These are phyloP conservation scores for Erebia ligea DNA, from an alignment of 2,888 invertebrate species.

Conservation along the genomic window DNA sequence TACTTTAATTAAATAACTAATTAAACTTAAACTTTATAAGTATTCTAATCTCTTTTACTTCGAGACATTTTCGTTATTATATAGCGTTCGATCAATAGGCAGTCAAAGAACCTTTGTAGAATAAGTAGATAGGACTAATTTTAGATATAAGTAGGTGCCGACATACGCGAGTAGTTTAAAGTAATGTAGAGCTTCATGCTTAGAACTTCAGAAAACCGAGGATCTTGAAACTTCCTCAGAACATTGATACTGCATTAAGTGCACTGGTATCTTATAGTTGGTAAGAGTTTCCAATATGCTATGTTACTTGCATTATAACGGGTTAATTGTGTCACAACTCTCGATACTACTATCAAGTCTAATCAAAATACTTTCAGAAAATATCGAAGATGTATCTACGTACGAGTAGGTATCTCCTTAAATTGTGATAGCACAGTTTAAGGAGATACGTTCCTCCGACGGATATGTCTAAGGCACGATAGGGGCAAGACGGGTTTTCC, in stretches of 20 bases:
- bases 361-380: too few relatives aligned
- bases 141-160: background rate
- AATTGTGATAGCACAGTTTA: too few relatives aligned
- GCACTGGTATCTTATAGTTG: background rate
- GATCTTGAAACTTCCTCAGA: background rate
- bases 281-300: background rate
- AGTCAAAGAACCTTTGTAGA: background rate
- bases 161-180: background rate
- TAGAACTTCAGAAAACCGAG: slow-evolving; percentile 2
- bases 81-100: background rate
- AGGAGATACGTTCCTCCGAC: too few relatives aligned
- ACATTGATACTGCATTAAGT: slow-evolving; percentile 12
- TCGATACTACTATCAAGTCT: too few relatives aligned
- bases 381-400: too few relatives aligned
- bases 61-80: background rate
- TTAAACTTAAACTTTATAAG: background rate
- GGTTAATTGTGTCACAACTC: background rate
- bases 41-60: background rate
- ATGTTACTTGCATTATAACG: background rate
- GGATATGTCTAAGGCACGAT: too few relatives aligned
- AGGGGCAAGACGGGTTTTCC: too few relatives aligned
- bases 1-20: background rate
- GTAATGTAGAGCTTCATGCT: background rate
- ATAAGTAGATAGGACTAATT: background rate
- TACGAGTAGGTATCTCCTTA: too few relatives aligned